Base-by-base conservation (phyloP, 1,140 invertebrate species). In the Dendroctonus valens region DNA sequence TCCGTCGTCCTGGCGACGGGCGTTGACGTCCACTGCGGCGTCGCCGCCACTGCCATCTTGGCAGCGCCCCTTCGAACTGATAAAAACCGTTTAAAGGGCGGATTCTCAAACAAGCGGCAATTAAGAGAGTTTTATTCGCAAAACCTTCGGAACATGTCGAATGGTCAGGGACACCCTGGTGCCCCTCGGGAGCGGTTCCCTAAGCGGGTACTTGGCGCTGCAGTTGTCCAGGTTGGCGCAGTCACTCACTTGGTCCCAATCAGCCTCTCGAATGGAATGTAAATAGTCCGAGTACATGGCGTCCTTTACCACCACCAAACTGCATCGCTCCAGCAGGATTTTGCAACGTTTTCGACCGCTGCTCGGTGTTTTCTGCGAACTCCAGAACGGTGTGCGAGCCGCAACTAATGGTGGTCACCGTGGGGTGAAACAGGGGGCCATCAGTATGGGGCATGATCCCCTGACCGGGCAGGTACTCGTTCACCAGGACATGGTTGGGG, bases 381-480 rank as follows among this genome's bases (percentile, higher is more conserved):
- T 97, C 89, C 52, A 99, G 81, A 9, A 98, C 74, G 39, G 90
- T 93, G 76, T 97, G 90, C 0, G 93, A 94, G 0, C 94, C 94
- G 72, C 95, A 87, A 69, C 87, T 94, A 49, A 99, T 91, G 1
- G 96, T 99, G 8, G 93, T 91, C 50, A 99, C 92, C 26, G 89
- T 91, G 11, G 96, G 95, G 81, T 89, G 90, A 80, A 97, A 99
- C 7, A 98, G 79, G 3, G 93, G 89, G 1, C 97, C 97, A 84
- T 99, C 97, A 48, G 90, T 87, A 83, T 99, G 97, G 5, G 96
- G 91, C 87, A 96, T 90, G 55, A 97, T 97, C 38, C 94, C 96
- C 82, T 98, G 95, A 0, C 92, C 92, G 15, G 94, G 82, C 69
- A 88, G 79, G 83, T 99, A 99, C 81, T 99, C 97, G 82, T 99